Evolutionary conservation across 2,888 invertebrate species (phyloP).

Genomic region (Dascillus cervinus): DNA sequence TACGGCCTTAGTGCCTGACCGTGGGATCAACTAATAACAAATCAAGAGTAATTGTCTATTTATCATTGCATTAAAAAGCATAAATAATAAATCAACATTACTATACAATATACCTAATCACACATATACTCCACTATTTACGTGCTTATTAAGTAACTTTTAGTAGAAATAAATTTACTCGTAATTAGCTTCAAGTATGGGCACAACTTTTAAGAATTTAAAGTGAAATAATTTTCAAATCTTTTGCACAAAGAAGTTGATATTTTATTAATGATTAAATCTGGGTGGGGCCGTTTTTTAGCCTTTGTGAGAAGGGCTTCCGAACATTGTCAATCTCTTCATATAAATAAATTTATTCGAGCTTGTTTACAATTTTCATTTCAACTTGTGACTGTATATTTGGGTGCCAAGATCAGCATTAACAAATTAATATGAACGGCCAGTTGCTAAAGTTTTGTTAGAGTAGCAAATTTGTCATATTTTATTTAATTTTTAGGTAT

Average conservation of each 20-base stretch:
- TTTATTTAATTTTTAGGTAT: slow-evolving; percentile 26
- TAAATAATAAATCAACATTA: slow-evolving; percentile 37
- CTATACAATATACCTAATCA: too few species aligned
- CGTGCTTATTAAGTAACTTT: slow-evolving; percentile 27
- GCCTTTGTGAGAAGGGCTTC: slow-evolving; percentile 9
- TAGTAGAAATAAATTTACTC: slow-evolving; percentile 34
- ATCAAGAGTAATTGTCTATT: slow-evolving; percentile 41
- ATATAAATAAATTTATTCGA: slow-evolving; percentile 12
- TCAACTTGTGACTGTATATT: slow-evolving; percentile 22
- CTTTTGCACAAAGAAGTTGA: slow-evolving; percentile 5
- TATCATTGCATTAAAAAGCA: slow-evolving; percentile 32
- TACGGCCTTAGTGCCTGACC: slow-evolving; percentile 42
- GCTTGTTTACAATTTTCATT: slow-evolving; percentile 11
- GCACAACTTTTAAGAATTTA: slow-evolving; percentile 38
- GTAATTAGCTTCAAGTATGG: slow-evolving; percentile 47
- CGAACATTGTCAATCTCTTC: slow-evolving; percentile 3
- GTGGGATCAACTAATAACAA: slow-evolving; percentile 46
- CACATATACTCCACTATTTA: slow-evolving; percentile 38
- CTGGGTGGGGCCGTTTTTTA: slow-evolving; percentile 12
- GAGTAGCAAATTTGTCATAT: slow-evolving; percentile 15
- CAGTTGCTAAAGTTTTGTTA: slow-evolving; percentile 27
- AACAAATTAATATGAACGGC: slow-evolving; percentile 34
- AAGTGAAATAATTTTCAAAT: too few species aligned
- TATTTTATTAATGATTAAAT: slow-evolving; percentile 1
- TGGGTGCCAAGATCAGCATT: slow-evolving; percentile 42